phyloP scores from a whole-genome alignment of 1,140 invertebrate species.

The Popillia japonica region DNA sequence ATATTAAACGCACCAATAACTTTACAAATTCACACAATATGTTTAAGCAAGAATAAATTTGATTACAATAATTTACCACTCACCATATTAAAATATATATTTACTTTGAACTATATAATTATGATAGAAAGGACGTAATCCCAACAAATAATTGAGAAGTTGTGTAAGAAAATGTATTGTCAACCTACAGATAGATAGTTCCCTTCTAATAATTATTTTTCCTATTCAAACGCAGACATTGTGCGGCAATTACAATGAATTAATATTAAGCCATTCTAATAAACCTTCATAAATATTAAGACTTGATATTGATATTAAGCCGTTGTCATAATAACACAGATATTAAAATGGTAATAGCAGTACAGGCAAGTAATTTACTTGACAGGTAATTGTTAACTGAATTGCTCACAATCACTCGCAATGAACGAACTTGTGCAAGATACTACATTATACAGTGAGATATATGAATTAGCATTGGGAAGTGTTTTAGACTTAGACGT shows the following conservation, averaged over 20 bases:
- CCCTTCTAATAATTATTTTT: conserved; percentile 6
- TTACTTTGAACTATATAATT: too few species aligned
- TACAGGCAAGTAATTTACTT: conserved; percentile 1
- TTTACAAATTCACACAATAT: too few species aligned
- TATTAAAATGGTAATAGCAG: conserved; percentile 5
- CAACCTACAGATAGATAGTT: background rate
- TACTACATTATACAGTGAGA: background rate
- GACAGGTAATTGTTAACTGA: conserved; percentile 10
- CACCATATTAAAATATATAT: too few species aligned
- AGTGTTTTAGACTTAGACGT: background rate
- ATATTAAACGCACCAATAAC: too few species aligned
- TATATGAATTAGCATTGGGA: background rate
- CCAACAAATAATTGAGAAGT: background rate
- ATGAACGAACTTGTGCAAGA: background rate
- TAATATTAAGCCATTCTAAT: background rate
- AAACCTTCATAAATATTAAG: background rate
- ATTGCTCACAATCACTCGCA: conserved; percentile 9
- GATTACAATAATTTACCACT: too few species aligned
- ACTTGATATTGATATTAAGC: background rate
- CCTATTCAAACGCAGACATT: background rate
- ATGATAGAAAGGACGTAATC: too few species aligned
- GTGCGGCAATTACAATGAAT: background rate
- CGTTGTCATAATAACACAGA: conserved; percentile 1
- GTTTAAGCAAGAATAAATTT: too few species aligned
- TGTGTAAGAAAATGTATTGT: background rate